Percentiles rank a stretch among this genome's conserved stretches.
Conservation (phyloP, 2,113 vertebrate genomes). For the Chaetodon auriga region DNA sequence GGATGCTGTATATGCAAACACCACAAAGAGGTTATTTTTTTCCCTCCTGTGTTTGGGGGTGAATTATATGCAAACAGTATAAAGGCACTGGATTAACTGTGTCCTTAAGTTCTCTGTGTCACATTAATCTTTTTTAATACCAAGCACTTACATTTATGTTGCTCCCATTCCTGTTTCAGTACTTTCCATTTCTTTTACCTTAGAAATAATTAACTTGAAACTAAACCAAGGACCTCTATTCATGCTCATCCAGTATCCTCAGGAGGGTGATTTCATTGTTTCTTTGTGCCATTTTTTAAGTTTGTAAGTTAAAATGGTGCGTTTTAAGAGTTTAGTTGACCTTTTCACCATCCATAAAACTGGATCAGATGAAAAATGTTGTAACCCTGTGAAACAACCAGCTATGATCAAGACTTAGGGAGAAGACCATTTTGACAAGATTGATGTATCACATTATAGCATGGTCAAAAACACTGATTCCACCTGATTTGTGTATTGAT, state of each 20-base stretch:
- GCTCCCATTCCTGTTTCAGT: neutral
- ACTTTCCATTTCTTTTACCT: neutral
- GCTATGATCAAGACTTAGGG: neutral
- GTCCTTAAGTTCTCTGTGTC: neutral
- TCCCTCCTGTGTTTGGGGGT: too few relatives aligned
- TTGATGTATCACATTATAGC: neutral
- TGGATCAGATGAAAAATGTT: neutral
- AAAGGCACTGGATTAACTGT: neutral
- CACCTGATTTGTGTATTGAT: neutral
- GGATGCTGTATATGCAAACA: neutral
- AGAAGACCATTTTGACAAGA: neutral
- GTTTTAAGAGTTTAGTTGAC: neutral
- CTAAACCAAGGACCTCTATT: neutral
- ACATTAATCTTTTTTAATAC: neutral
- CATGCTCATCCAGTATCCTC: neutral
- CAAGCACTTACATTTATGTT: neutral
- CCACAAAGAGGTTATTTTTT: neutral
- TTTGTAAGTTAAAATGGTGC: neutral
- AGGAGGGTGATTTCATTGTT: neutral
- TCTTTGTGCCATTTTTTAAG: neutral
- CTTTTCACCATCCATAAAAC: neutral
- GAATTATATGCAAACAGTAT: too few relatives aligned
- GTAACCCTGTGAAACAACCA: neutral
- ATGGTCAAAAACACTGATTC: neutral
- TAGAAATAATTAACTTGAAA: neutral